These are phyloP conservation scores for Ditylenchus weischeri DNA, from an alignment of 2,888 invertebrate species.

Conservation along the genomic window DNA sequence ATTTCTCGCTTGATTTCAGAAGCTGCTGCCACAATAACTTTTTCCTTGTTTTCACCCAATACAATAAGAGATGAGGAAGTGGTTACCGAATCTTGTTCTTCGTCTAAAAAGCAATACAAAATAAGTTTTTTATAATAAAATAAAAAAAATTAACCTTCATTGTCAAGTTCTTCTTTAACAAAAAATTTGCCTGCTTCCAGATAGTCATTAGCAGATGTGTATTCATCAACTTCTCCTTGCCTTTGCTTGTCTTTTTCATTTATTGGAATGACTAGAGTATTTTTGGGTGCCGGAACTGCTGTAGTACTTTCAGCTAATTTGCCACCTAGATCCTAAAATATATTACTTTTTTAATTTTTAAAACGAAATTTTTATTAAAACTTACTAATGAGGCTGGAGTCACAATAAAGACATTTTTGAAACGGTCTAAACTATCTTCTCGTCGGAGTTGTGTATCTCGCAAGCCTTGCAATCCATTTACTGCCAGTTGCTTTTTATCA, in stretches of 20 bases:
- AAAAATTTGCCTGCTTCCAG: conserved; percentile 27
- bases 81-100: conserved; percentile 8
- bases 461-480: no score
- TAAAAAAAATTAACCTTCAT: conserved; percentile 10
- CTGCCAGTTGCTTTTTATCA: no score
- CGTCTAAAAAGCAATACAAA: conserved; percentile 4
- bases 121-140: no score
- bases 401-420: no score
- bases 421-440: no score
- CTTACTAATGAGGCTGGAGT: no score
- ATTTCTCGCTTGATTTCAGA: background rate
- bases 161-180: conserved; percentile 20
- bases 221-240: background rate
- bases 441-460: no score
- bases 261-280: conserved; percentile 6
- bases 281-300: background rate
- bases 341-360: no score
- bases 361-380: no score
- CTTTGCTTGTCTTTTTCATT: background rate
- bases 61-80: background rate
- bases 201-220: conserved; percentile 12
- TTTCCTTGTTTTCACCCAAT: conserved; percentile 1
- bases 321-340: background rate
- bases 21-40: conserved; percentile 2
- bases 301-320: background rate